Evolutionary conservation across 2,888 invertebrate species (phyloP).

Genomic region (Autographa pulchrina): DNA sequence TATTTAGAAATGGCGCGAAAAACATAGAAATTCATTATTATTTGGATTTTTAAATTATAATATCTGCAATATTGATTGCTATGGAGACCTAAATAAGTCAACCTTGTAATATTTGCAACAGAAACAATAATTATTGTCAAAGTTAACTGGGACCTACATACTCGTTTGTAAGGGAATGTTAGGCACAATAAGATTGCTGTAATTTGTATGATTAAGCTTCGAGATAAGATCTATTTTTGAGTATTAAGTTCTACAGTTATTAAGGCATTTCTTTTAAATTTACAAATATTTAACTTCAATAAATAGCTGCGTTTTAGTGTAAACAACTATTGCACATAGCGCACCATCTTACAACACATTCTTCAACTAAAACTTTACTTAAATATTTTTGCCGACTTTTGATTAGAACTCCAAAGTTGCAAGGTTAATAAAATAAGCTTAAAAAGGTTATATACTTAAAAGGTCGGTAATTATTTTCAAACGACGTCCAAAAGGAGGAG

Average conservation of each 20-base stretch:
- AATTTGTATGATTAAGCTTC: neutral
- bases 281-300: too few species aligned
- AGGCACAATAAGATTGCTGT: constrained; percentile 22
- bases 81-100: constrained; percentile 9
- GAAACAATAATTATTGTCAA: constrained; percentile 46
- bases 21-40: constrained; percentile 10
- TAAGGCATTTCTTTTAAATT: too few species aligned
- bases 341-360: too few species aligned
- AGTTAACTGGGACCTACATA: constrained; percentile 32
- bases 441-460: too few species aligned
- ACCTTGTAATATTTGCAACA: constrained; percentile 32
- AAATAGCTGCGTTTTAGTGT: too few species aligned
- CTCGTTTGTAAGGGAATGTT: constrained; percentile 16
- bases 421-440: too few species aligned
- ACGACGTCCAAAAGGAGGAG: too few species aligned
- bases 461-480: too few species aligned
- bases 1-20: constrained; percentile 51
- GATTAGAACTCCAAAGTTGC: too few species aligned
- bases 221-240: neutral
- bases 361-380: too few species aligned
- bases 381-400: too few species aligned
- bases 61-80: constrained; percentile 13
- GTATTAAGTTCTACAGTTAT: neutral
- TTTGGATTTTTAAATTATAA: constrained; percentile 19
- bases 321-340: too few species aligned